Conservation (phyloP, 2,113 vertebrate species). For the Rhizomys pruinosus region DNA sequence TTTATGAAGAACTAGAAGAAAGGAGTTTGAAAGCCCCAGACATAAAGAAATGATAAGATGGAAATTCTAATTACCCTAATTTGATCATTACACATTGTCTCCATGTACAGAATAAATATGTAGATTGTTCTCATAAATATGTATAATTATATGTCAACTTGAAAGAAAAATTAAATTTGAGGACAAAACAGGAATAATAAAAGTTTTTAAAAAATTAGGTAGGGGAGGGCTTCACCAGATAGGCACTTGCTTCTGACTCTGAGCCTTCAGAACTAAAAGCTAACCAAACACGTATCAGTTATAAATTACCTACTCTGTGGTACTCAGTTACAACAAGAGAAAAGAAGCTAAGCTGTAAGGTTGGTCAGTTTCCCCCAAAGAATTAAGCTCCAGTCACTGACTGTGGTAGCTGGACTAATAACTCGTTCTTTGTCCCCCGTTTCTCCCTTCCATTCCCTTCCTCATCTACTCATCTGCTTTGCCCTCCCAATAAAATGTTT, state of each 20-base stretch:
- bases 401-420: not conserved
- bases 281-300: not conserved
- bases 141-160: conserved; percentile 9
- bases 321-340: not conserved
- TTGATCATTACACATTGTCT: conserved; percentile 24
- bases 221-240: not conserved
- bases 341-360: not conserved
- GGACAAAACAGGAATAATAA: conserved; percentile 1
- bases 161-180: conserved; percentile 38
- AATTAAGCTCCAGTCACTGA: not conserved
- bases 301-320: not conserved
- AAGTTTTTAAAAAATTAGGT: not conserved
- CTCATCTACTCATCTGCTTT: not conserved
- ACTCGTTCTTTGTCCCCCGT: not conserved
- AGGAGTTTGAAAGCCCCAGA: not conserved
- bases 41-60: conserved; percentile 3
- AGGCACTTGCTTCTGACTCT: not conserved
- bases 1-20: conserved; percentile 2
- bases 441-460: conserved; percentile 10
- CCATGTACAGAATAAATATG: conserved; percentile 31
- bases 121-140: not conserved
- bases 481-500: not conserved
- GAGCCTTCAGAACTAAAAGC: not conserved
- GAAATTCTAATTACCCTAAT: conserved; percentile 29
- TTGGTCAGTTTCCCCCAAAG: not conserved